A percentile compares a stretch with the other conserved stretches of the same genome.
These are phyloP conservation scores for Nycteola revayana DNA, from an alignment of 2,888 invertebrate genomes.

Conservation along the genomic window DNA sequence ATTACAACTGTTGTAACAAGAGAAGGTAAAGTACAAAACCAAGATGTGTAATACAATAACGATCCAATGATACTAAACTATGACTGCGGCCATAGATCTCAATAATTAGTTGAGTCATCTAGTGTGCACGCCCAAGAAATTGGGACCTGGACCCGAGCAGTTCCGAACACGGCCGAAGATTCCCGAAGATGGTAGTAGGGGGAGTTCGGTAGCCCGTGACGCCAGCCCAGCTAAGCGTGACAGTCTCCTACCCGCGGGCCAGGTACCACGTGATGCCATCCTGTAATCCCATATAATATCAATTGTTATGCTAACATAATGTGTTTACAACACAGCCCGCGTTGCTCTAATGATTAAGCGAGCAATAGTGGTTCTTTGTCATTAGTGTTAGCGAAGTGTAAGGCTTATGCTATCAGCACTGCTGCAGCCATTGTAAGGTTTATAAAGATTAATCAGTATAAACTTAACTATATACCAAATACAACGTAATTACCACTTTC, in stretches of 20 bases:
- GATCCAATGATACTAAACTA: slow-evolving; percentile 52
- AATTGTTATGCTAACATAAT: slow-evolving; percentile 28
- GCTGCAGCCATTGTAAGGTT: no score
- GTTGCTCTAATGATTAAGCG: slow-evolving; percentile 2
- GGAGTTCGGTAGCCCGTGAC: slow-evolving; percentile 64
- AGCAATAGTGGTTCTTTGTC: neutral
- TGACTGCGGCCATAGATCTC: slow-evolving; percentile 54
- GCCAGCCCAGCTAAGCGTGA: slow-evolving; percentile 54
- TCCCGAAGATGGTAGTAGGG: slow-evolving; percentile 54
- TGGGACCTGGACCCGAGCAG: slow-evolving; percentile 43
- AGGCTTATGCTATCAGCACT: no score
- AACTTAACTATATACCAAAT: no score
- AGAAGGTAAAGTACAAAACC: slow-evolving; percentile 41
- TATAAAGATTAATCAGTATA: no score
- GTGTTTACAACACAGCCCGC: slow-evolving; percentile 9
- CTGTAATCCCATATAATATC: slow-evolving; percentile 46
- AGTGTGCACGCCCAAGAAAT: slow-evolving; percentile 50
- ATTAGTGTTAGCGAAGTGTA: neutral
- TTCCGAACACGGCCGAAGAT: slow-evolving; percentile 52
- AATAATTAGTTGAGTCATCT: slow-evolving; percentile 53
- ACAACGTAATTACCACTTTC: no score
- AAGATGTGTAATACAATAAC: slow-evolving; percentile 41
- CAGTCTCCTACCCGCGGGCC: slow-evolving; percentile 53
- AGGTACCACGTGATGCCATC: slow-evolving; percentile 48
- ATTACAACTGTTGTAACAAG: no score